Base-by-base conservation (phyloP, 2,888 invertebrate genomes). In the Punctoribates punctum region DNA sequence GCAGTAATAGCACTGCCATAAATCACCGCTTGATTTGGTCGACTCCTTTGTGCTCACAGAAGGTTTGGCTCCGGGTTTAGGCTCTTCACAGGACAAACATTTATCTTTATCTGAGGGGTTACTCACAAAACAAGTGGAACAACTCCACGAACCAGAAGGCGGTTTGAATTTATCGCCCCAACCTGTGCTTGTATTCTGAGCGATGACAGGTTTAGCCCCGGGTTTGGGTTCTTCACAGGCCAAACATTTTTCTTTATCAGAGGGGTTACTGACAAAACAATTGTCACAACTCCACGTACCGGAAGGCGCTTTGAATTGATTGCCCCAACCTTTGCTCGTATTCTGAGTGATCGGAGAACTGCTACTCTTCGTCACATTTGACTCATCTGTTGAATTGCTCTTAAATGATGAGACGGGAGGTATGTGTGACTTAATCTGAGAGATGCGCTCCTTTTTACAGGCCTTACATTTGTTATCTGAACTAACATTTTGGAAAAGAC, bases 91-190 rank as follows among this genome's bases (percentile, higher is more conserved):
- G 38, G 80, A 78, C 15, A 77, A 11, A 82, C 81, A 77, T 83
- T 77, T 79, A 8, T 57, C n/a, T 15, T 65, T 73, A 75, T 70
- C 65, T 17, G 76, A 48, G 29, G 73, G 73, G 62, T 78, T 78
- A 48, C 38, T 74, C 15, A 84, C 77, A 81, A 83, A 79, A 79
- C 84, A 84, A 8, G 78, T 79, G 25, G 81, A 79, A 80, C 84
- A 84, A 4, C 82, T 81, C 84, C 84, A 84, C 9, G 80, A 79
- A 29, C 81, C 82, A 5, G 81, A 60, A 20, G 81, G 78, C 42
- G 80, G 79, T 60, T 80, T 81, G 76, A 83, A 83, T 75, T 81
- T 79, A 74, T 83, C 83, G 8, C 81, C 81, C 77, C 77, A 77
- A 8, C 25, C 25, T 23, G 9, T 11, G 5, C 3, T 9, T 25